Evolutionary conservation across 2,888 invertebrate genomes (phyloP).

Genomic region (Pegoplata infirma): DNA sequence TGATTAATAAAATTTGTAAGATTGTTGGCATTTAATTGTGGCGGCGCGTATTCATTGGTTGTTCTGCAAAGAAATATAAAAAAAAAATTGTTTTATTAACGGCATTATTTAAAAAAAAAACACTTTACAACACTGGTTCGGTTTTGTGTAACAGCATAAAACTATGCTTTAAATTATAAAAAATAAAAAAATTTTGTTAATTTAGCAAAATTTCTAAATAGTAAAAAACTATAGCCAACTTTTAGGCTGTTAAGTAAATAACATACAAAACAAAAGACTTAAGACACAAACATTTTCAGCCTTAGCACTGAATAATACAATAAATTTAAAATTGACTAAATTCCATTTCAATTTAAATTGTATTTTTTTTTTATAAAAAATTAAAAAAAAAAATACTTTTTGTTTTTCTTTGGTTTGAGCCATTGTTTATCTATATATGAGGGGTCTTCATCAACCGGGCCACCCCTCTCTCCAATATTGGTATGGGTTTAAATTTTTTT

Average conservation of each 20-base stretch:
- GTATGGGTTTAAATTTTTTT: no score
- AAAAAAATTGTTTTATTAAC: no score
- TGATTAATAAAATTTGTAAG: slow-evolving; percentile 59
- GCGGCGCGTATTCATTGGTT: slow-evolving; percentile 72
- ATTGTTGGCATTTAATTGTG: slow-evolving; percentile 68
- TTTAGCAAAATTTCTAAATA: neutral
- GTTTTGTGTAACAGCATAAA: neutral
- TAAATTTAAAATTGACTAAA: no score
- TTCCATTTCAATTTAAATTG: no score
- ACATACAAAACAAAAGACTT: slow-evolving; percentile 50
- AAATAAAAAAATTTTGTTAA: neutral
- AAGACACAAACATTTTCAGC: slow-evolving; percentile 31
- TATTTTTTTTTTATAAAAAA: no score
- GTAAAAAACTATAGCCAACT: slow-evolving; percentile 1
- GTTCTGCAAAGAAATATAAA: slow-evolving; percentile 69
- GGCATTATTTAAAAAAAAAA: no score
- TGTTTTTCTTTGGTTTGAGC: no score
- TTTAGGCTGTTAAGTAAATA: slow-evolving; percentile 22
- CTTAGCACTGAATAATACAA: no score
- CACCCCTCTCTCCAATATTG: no score
- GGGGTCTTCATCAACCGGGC: no score
- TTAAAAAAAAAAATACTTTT: no score
- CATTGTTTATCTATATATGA: no score
- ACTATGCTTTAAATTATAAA: slow-evolving; percentile 31
- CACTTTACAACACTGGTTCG: slow-evolving; percentile 26